Percentiles rank a stretch among this genome's conserved stretches.
Conservation (phyloP, 37 sponge, comb jelly and placozoan species). For the Spongia lamella region DNA sequence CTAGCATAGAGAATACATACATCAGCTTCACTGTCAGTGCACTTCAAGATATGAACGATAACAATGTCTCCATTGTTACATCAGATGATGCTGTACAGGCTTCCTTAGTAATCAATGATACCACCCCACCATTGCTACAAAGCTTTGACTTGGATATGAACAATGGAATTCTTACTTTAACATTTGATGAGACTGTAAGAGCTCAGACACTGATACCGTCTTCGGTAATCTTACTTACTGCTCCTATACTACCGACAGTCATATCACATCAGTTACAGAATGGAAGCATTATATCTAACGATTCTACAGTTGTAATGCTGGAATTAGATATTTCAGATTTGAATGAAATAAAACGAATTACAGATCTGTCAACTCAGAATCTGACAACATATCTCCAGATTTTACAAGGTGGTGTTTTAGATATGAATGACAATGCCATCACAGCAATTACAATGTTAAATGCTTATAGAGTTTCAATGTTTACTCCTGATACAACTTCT, state of each 20-base stretch:
- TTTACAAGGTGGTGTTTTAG: conserved; percentile 40
- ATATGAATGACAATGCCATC: conserved; percentile 73
- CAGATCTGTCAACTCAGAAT: conserved; percentile 30
- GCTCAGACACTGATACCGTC: conserved; percentile 23
- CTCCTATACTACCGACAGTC: not conserved
- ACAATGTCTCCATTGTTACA: conserved; percentile 36
- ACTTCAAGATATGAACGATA: conserved; percentile 80
- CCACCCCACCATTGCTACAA: conserved; percentile 48
- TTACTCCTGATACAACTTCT: conserved; percentile 56
- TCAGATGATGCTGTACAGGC: conserved; percentile 19
- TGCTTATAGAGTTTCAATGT: conserved; percentile 48
- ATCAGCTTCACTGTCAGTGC: conserved; percentile 50
- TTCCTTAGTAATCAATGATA: conserved; percentile 51
- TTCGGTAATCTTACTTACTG: conserved; percentile 45
- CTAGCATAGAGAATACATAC: conserved; percentile 59
- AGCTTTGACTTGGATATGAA: conserved; percentile 71
- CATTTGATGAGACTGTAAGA: conserved; percentile 81
- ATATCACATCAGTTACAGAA: conserved; percentile 1
- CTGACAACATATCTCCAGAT: conserved; percentile 46
- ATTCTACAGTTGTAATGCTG: conserved; percentile 60
- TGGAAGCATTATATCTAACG: conserved; percentile 39
- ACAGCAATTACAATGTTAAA: conserved; percentile 7
- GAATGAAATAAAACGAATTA: conserved; percentile 57
- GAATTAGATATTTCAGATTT: conserved; percentile 45
- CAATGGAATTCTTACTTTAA: conserved; percentile 57